Conservation (phyloP, 2,113 vertebrate species). For the Lipophrys pholis region DNA sequence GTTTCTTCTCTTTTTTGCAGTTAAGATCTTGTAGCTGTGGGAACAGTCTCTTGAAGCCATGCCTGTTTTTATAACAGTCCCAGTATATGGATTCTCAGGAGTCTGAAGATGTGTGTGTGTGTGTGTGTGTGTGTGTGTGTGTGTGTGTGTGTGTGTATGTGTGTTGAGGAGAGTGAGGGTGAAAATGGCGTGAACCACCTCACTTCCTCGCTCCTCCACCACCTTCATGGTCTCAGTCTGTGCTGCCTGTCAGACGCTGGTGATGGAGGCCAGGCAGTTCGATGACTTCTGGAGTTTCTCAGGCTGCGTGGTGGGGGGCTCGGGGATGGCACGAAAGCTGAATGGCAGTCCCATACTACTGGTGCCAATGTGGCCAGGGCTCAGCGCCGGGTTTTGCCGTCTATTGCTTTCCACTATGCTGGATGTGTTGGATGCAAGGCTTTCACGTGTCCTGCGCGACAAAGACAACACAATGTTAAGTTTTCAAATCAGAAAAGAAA, state of each 20-base stretch:
- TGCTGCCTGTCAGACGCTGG: constrained; percentile 92
- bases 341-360: constrained; percentile 88
- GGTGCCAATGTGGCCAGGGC: constrained; percentile 92
- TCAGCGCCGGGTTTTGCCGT: constrained; percentile 95
- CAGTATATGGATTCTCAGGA: constrained; percentile 80
- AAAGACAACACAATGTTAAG: constrained; percentile 26
- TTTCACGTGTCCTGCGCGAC: constrained; percentile 93
- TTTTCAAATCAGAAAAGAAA: background rate
- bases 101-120: constrained; percentile 66
- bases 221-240: constrained; percentile 57
- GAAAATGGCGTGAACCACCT: constrained; percentile 58
- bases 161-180: constrained; percentile 58
- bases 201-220: constrained; percentile 60
- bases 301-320: constrained; percentile 89
- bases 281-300: constrained; percentile 98
- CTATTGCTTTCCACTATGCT: constrained; percentile 99
- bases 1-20: constrained; percentile 77
- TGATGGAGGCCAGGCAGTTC: constrained; percentile 99
- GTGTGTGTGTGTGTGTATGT: constrained; percentile 45
- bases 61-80: constrained; percentile 86
- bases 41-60: constrained; percentile 88
- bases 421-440: constrained; percentile 99
- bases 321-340: constrained; percentile 92
- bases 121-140: constrained; percentile 19
- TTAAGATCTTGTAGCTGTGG: constrained; percentile 82